These are phyloP conservation scores for Crepidodera aurea DNA, from an alignment of 2,888 invertebrate species.

Conservation along the genomic window DNA sequence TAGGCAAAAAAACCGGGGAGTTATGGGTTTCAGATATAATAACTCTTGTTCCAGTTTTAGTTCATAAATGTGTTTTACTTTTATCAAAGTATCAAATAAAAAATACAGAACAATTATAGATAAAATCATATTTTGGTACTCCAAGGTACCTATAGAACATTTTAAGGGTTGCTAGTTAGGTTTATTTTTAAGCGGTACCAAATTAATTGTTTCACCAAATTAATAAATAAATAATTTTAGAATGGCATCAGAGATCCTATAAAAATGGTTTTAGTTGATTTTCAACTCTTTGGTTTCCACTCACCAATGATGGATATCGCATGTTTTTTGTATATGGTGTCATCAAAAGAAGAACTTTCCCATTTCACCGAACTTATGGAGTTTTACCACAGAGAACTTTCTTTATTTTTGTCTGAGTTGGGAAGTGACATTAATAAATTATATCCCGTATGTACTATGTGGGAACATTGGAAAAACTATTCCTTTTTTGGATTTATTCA, in stretches of 20 bases:
- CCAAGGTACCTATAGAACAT: no score
- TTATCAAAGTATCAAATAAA: no score
- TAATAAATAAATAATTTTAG: conserved; percentile 32
- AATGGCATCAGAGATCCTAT: conserved; percentile 30
- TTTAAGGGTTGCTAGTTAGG: no score
- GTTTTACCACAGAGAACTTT: conserved; percentile 51
- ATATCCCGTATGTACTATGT: conserved; percentile 48
- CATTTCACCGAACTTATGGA: conserved; percentile 47
- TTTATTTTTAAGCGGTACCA: no score
- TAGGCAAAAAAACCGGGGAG: no score
- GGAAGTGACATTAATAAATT: conserved; percentile 48
- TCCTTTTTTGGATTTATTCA: conserved; percentile 20
- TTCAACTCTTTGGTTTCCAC: conserved; percentile 44
- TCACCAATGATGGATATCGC: conserved; percentile 51
- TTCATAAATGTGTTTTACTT: no score
- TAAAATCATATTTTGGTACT: no score
- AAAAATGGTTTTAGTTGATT: conserved; percentile 46
- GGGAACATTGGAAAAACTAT: conserved; percentile 49
- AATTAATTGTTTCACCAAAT: no score
- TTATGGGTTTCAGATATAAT: no score
- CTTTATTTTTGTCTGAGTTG: conserved; percentile 42
- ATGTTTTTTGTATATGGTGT: conserved; percentile 50
- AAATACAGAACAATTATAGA: no score
- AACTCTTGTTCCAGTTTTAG: no score
- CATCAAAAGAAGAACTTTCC: conserved; percentile 44